Base-by-base conservation (phyloP, 2,888 invertebrate species). In the Dichetophora obliterata region DNA sequence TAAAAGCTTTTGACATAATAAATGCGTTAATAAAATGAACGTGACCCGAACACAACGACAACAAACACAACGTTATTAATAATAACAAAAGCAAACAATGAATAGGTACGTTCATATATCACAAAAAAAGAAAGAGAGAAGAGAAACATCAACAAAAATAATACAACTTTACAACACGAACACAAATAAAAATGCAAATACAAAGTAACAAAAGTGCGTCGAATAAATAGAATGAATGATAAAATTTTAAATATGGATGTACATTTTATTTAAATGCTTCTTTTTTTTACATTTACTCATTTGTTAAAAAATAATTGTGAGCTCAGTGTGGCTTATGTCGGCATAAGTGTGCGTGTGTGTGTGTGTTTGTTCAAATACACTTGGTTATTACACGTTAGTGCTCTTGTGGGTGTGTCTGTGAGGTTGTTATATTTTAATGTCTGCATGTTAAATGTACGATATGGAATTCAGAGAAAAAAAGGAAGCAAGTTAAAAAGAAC, bases 1-100 rank as follows among this genome's bases (percentile, higher is more conserved):
- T 81, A 81, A 81, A 80, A 81, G 81, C 81, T 80, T 43, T 76
- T 76, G 77, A 80, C 80, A 79, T 80, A 81, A 81, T 81, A 80
- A 81, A 81, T 81, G 80, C 80, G 80, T 80, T 77, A 78, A 78
- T 77, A 80, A 78, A 75, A 57, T 27, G 54, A 70, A 75, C 75
- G 75, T 75, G 63, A 63, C 63, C 27, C 31, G 34, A 16, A 31
- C 9, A 37, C 43, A 66, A 43, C 48, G 37, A 22, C 43, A 43
- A 43, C 37, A 22, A 27, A 24, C 2, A 27, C 37, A 37, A 37
- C 37, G 37, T 37, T 37, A 37, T 11, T 43, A 43, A 43, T 43
- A 11, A 2, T 43, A 43, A 43, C 43, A 43, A 11, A 43, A 43
- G 43, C 43, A 43, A 43, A 11, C 43, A 43, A 43, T 43, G 43